Evolutionary conservation across 2,113 vertebrate genomes (phyloP).

Genomic region (Bubalus kerabau): DNA sequence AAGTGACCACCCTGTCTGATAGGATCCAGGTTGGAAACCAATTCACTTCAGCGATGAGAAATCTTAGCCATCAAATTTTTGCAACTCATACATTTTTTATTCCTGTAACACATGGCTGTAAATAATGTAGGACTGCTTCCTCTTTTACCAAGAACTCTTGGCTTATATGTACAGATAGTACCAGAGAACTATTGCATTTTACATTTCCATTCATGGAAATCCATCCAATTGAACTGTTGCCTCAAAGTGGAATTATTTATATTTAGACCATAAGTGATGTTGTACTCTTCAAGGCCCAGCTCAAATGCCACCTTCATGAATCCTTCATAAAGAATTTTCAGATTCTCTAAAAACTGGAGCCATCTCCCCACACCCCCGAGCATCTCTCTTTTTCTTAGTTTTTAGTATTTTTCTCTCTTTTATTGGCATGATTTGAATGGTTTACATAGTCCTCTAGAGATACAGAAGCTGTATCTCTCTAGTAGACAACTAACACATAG

Average conservation of each 20-base stretch:
- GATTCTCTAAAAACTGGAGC: background rate
- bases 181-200: slow-evolving; percentile 1
- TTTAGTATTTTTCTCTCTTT: background rate
- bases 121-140: slow-evolving; percentile 65
- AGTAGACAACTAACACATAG: background rate
- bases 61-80: slow-evolving; percentile 55
- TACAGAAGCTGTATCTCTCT: background rate
- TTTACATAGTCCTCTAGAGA: background rate
- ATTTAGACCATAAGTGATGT: slow-evolving; percentile 7
- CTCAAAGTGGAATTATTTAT: slow-evolving; percentile 14
- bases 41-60: slow-evolving; percentile 26
- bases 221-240: background rate
- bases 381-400: background rate
- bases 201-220: slow-evolving; percentile 43
- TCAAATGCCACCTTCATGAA: slow-evolving; percentile 21
- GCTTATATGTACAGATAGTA: background rate
- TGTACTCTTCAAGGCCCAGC: background rate
- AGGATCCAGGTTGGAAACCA: slow-evolving; percentile 46
- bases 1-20: slow-evolving; percentile 61
- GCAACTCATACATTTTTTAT: slow-evolving; percentile 67
- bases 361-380: background rate
- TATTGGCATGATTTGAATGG: background rate
- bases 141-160: slow-evolving; percentile 37
- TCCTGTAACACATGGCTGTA: slow-evolving; percentile 51
- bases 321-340: slow-evolving; percentile 17